A percentile compares a stretch with the other conserved stretches of the same genome.
Evolutionary conservation across 2,797 vertebrate species (phyloP).

Genomic region (Synanceia verrucosa): DNA sequence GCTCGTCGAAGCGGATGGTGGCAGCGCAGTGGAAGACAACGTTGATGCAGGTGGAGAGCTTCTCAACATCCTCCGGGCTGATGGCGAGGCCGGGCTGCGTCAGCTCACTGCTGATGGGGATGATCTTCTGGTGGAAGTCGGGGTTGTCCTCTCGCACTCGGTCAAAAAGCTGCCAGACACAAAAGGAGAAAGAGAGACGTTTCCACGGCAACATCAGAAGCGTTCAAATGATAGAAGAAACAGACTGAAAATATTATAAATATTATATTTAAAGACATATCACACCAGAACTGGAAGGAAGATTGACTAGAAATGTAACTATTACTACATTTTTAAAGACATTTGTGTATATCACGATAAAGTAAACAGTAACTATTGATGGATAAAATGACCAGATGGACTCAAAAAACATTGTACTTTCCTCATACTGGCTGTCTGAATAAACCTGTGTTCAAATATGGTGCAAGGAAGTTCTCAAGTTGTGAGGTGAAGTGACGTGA

Average conservation of each 20-base stretch:
- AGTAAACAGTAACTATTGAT: too few species aligned
- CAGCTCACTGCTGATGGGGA: slow-evolving; percentile 91
- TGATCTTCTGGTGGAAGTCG: slow-evolving; percentile 91
- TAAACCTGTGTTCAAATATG: too few species aligned
- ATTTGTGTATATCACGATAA: too few species aligned
- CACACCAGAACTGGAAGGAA: too few species aligned
- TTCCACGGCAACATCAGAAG: not conserved
- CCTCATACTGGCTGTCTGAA: too few species aligned
- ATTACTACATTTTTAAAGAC: too few species aligned
- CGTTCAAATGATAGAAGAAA: not conserved
- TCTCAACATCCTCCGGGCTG: slow-evolving; percentile 86
- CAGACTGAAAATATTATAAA: too few species aligned
- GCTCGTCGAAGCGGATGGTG: slow-evolving; percentile 96
- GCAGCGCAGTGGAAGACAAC: slow-evolving; percentile 98
- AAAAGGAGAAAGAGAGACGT: not conserved
- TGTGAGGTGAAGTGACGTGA: too few species aligned
- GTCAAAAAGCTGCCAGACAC: slow-evolving; percentile 88
- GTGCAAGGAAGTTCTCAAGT: too few species aligned
- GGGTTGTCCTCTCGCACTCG: slow-evolving; percentile 91
- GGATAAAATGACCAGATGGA: too few species aligned
- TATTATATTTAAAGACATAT: not conserved
- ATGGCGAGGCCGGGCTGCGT: slow-evolving; percentile 91
- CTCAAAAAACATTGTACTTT: too few species aligned
- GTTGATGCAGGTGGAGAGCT: slow-evolving; percentile 86
- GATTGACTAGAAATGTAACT: too few species aligned